A percentile compares a stretch with the other conserved stretches of the same genome.
Conservation (phyloP, 1,140 invertebrate species). For the Caerostris darwini region DNA sequence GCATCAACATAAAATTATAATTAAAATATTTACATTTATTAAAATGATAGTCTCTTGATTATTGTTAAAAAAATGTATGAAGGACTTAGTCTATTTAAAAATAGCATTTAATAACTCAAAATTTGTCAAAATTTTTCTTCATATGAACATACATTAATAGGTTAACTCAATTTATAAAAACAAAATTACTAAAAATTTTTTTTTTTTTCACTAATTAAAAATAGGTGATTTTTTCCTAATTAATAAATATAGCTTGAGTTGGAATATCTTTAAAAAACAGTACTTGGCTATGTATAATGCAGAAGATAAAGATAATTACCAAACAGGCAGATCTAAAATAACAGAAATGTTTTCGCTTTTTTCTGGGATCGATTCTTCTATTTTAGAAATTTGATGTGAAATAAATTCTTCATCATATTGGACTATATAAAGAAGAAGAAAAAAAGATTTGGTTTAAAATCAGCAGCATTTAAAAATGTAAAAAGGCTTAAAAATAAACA, state of each 20-base stretch:
- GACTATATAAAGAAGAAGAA: not conserved
- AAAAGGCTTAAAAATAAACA: not conserved
- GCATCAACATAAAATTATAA: too few relatives aligned
- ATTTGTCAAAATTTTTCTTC: too few relatives aligned
- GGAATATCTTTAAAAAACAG: not conserved
- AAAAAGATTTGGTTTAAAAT: not conserved
- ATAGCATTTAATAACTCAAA: too few relatives aligned
- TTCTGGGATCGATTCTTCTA: constrained; percentile 1
- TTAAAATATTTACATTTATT: too few relatives aligned
- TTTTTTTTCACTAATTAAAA: not conserved
- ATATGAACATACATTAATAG: too few relatives aligned
- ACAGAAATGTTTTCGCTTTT: not conserved
- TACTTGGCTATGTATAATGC: not conserved
- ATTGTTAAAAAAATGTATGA: too few relatives aligned
- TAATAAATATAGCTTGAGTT: not conserved
- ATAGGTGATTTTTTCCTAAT: not conserved
- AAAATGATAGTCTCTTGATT: too few relatives aligned
- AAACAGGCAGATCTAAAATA: not conserved
- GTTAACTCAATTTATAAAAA: not conserved
- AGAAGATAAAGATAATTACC: not conserved
- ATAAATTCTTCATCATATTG: constrained; percentile 17
- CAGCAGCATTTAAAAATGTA: not conserved
- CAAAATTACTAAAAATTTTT: not conserved
- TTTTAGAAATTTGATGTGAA: not conserved
- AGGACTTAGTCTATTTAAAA: too few relatives aligned